phyloP scores from a whole-genome alignment of 2,888 invertebrate species.

The Serripes groenlandicus region DNA sequence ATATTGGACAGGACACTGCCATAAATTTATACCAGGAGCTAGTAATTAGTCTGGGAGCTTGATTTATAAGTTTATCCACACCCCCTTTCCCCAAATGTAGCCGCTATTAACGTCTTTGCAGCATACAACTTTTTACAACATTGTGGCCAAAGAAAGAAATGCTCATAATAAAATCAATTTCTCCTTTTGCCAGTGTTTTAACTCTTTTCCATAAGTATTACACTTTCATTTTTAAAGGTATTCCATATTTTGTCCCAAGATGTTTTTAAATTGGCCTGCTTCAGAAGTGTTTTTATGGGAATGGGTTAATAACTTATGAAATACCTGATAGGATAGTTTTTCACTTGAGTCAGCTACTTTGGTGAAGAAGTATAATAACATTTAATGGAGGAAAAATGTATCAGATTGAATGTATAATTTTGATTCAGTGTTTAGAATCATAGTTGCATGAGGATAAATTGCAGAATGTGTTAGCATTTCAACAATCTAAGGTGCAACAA shows the following conservation, averaged over 20 bases:
- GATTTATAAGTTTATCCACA: background rate
- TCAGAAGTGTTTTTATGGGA: too few relatives aligned
- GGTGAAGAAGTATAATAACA: background rate
- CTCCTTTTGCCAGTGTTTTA: background rate
- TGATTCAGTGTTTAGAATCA: too few relatives aligned
- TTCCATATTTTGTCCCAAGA: too few relatives aligned
- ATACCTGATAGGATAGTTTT: too few relatives aligned
- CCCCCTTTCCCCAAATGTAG: background rate
- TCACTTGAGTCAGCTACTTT: too few relatives aligned
- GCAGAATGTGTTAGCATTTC: too few relatives aligned
- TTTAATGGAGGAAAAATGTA: background rate
- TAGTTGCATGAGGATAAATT: too few relatives aligned
- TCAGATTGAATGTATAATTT: too few relatives aligned
- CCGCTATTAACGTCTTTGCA: background rate
- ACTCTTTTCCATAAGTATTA: background rate
- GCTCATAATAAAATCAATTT: background rate
- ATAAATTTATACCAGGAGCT: conserved; percentile 5
- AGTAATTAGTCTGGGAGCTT: conserved; percentile 8
- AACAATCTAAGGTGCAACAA: too few relatives aligned
- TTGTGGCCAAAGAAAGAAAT: background rate
- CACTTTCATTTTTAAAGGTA: too few relatives aligned
- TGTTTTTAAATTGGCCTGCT: too few relatives aligned
- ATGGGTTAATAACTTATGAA: too few relatives aligned
- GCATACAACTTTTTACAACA: background rate
- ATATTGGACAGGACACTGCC: background rate